phyloP scores from a whole-genome alignment of 2,113 vertebrate species.

The Cynoglossus semilaevis region DNA sequence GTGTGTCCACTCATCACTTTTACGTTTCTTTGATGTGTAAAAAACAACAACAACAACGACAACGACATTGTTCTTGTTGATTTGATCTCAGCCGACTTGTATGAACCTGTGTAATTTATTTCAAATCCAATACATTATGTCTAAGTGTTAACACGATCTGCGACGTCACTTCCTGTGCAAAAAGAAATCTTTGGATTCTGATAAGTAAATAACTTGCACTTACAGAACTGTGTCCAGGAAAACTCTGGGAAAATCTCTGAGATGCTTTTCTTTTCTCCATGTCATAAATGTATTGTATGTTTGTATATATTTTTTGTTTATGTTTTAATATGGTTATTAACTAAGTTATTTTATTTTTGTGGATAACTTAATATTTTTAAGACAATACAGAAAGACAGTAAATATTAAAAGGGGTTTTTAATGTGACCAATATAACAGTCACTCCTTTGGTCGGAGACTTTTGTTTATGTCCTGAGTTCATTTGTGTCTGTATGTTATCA shows the following conservation, averaged over 20 bases:
- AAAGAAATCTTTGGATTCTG: conserved; percentile 51
- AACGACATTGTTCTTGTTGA: too few species aligned
- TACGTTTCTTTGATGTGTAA: too few species aligned
- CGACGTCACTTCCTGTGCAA: conserved; percentile 48
- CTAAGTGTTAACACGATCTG: conserved; percentile 48
- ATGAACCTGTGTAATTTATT: conserved; percentile 64
- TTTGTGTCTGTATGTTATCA: too few species aligned
- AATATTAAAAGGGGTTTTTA: conserved; percentile 60
- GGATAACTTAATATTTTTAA: conserved; percentile 84
- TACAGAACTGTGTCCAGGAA: conserved; percentile 67
- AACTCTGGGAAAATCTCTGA: conserved; percentile 65
- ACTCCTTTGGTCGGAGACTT: too few species aligned
- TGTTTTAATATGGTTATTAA: conserved; percentile 75
- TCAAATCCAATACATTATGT: conserved; percentile 31
- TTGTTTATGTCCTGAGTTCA: too few species aligned
- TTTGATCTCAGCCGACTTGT: conserved; percentile 38
- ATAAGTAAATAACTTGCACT: conserved; percentile 74
- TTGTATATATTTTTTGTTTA: conserved; percentile 65
- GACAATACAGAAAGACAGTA: conserved; percentile 69
- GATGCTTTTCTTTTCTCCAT: conserved; percentile 66
- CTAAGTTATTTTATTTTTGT: conserved; percentile 85
- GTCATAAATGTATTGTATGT: conserved; percentile 72
- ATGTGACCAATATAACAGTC: conserved; percentile 53
- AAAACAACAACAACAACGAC: too few species aligned
- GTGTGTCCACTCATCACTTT: too few species aligned